Conservation (phyloP, 2,113 vertebrate species). For the Ailurus styani region DNA sequence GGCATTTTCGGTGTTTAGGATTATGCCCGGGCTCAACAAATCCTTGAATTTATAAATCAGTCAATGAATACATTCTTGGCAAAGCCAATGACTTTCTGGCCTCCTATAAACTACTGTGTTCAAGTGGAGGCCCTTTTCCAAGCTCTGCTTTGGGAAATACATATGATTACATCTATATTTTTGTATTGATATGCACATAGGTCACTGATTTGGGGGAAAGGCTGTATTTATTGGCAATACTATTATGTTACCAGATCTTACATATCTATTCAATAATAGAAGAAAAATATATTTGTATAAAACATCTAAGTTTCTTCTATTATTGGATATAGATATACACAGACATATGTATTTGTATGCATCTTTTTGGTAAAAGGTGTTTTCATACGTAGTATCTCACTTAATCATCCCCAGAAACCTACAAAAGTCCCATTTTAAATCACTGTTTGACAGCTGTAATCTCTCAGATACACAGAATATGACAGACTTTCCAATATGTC, state of each 20-base stretch:
- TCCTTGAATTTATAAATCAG: not conserved
- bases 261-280: not conserved
- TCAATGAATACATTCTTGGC: too few species aligned
- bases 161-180: rapidly evolving
- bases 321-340: not conserved
- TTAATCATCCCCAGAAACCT: not conserved
- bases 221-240: rapidly evolving
- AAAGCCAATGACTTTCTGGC: not conserved
- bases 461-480: not conserved
- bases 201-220: not conserved
- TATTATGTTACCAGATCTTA: not conserved
- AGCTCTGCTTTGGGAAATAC: not conserved
- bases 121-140: not conserved
- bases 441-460: not conserved
- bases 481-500: not conserved
- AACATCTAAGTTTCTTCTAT: not conserved
- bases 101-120: not conserved
- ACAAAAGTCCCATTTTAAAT: not conserved
- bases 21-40: not conserved
- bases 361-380: not conserved
- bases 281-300: not conserved
- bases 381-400: not conserved
- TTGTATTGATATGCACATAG: too few species aligned
- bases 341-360: not conserved
- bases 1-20: not conserved